Conservation (phyloP, 92 coral and sea anemone genomes). For the Palythoa caribaeorum region DNA sequence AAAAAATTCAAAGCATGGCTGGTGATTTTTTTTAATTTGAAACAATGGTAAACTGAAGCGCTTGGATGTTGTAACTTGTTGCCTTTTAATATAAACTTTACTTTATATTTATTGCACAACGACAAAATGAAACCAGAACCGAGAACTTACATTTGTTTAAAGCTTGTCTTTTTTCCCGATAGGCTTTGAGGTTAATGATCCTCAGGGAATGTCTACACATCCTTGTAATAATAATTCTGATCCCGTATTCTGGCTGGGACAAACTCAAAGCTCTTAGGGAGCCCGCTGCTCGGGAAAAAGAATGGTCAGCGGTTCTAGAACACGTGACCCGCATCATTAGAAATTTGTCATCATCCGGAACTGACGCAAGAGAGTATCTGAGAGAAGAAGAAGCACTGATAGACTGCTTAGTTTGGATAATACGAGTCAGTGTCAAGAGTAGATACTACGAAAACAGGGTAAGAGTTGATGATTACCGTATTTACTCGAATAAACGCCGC, state of each 20-base stretch:
- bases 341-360: slow-evolving; percentile 95
- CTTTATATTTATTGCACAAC: not conserved
- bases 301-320: slow-evolving; percentile 86
- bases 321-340: slow-evolving; percentile 93
- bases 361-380: slow-evolving; percentile 88
- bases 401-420: slow-evolving; percentile 90
- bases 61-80: too few species aligned
- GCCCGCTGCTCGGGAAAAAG: slow-evolving; percentile 63
- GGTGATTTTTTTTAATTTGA: too few species aligned
- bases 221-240: slow-evolving; percentile 84
- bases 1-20: too few species aligned
- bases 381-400: slow-evolving; percentile 88
- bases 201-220: slow-evolving; percentile 85
- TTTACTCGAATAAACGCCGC: too few species aligned
- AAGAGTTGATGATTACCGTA: not conserved
- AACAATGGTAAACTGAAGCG: too few species aligned
- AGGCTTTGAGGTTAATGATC: slow-evolving; percentile 86
- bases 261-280: slow-evolving; percentile 81
- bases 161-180: not conserved
- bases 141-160: not conserved
- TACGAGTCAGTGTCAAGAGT: slow-evolving; percentile 78
- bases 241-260: slow-evolving; percentile 95
- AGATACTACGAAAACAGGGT: slow-evolving; percentile 77
- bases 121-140: not conserved
- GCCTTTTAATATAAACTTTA: too few species aligned